phyloP scores from a whole-genome alignment of 2,888 invertebrate genomes.

The Xestia c-nigrum region DNA sequence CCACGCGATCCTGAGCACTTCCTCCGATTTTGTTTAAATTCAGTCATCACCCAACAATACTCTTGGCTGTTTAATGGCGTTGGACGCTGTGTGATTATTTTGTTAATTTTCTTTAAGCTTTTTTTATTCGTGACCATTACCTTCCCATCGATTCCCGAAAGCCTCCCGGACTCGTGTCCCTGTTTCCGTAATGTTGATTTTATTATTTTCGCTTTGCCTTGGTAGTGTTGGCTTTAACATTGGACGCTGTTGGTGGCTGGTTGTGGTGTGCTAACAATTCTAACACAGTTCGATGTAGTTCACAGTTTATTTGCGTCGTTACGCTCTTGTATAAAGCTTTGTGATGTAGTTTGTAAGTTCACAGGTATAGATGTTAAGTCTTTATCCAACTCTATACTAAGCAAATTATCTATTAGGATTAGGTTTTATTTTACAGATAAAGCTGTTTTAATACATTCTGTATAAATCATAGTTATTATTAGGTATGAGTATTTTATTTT shows the following conservation, averaged over 20 bases:
- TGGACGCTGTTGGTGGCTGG: slow-evolving; percentile 86
- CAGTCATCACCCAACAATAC: slow-evolving; percentile 86
- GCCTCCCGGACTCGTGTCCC: slow-evolving; percentile 90
- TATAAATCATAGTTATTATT: slow-evolving; percentile 30
- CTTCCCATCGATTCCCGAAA: slow-evolving; percentile 75
- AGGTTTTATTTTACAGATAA: slow-evolving; percentile 49
- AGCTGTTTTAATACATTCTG: slow-evolving; percentile 24
- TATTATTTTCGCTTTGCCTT: slow-evolving; percentile 89
- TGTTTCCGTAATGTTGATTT: slow-evolving; percentile 90
- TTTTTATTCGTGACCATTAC: slow-evolving; percentile 75
- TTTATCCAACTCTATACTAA: slow-evolving; percentile 50
- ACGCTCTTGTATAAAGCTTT: slow-evolving; percentile 82
- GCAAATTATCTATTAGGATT: slow-evolving; percentile 53
- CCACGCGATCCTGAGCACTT: slow-evolving; percentile 80
- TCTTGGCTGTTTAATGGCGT: slow-evolving; percentile 87
- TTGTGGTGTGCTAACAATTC: slow-evolving; percentile 89
- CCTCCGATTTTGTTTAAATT: slow-evolving; percentile 72
- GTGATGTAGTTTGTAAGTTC: slow-evolving; percentile 70
- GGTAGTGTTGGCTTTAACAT: slow-evolving; percentile 90
- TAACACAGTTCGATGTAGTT: slow-evolving; percentile 83
- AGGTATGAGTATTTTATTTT: slow-evolving; percentile 56
- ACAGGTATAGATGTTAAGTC: slow-evolving; percentile 64
- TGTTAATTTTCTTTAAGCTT: slow-evolving; percentile 85
- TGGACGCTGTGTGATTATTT: slow-evolving; percentile 88
- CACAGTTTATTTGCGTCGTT: slow-evolving; percentile 84